Evolutionary conservation across 2,113 vertebrate genomes (phyloP).

Genomic region (Pyxicephalus adspersus): DNA sequence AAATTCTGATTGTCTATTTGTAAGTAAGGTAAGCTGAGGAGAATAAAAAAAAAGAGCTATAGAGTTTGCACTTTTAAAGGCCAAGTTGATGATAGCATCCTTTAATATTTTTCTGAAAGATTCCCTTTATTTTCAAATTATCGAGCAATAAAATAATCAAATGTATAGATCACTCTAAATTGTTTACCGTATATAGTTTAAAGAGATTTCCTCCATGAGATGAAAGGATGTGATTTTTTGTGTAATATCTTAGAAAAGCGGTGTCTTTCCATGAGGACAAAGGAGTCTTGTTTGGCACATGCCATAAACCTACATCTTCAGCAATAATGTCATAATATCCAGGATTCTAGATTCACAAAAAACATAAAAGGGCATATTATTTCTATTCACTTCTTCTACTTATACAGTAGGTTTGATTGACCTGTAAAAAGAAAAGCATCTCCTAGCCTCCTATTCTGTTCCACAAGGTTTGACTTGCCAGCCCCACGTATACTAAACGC

Average conservation of each 20-base stretch:
- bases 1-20: no score
- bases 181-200: conserved; percentile 53
- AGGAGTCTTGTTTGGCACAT: conserved; percentile 49
- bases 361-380: not conserved
- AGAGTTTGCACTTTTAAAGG: no score
- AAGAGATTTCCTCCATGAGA: conserved; percentile 43
- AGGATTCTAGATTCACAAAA: conserved; percentile 8
- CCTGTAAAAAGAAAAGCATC: no score
- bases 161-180: not conserved
- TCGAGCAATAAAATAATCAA: no score
- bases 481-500: no score
- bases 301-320: not conserved
- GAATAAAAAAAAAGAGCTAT: no score
- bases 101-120: no score
- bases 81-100: no score
- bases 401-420: not conserved
- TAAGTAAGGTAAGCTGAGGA: no score
- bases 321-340: conserved; percentile 23
- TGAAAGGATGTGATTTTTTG: conserved; percentile 43
- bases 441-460: no score
- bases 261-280: conserved; percentile 38
- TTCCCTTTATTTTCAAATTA: no score
- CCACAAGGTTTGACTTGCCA: no score
- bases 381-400: not conserved
- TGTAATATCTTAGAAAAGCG: conserved; percentile 58